A percentile compares a stretch with the other conserved stretches of the same genome.
phyloP scores from a whole-genome alignment of 2,797 vertebrate genomes.

The Chloroceryle inda region DNA sequence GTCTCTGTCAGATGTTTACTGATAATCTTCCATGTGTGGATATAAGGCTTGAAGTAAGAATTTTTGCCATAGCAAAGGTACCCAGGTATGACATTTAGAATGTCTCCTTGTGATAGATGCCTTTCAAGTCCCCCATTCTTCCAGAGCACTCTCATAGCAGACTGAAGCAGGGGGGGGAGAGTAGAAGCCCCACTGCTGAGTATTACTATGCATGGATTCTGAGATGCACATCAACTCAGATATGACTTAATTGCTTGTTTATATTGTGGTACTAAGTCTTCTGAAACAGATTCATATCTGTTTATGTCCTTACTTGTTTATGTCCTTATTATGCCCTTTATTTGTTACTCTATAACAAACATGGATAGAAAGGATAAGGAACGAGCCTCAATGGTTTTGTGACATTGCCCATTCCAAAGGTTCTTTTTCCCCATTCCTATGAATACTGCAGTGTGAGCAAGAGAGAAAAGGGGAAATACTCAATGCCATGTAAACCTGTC shows the following conservation, averaged over 20 bases:
- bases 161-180: neutral
- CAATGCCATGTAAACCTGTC: neutral
- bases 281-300: neutral
- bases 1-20: neutral
- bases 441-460: neutral
- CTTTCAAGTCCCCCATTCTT: neutral
- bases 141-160: neutral
- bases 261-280: neutral
- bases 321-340: neutral
- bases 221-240: neutral
- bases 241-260: neutral
- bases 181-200: fast-evolving
- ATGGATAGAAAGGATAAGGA: neutral
- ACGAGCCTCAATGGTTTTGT: neutral
- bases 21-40: neutral
- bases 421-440: neutral
- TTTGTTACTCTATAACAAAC: neutral
- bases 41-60: neutral
- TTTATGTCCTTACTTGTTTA: neutral
- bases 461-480: neutral
- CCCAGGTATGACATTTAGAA: neutral
- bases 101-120: neutral
- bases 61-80: neutral
- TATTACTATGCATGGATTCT: fast-evolving
- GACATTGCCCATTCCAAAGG: neutral